A percentile compares a stretch with the other conserved stretches of the same genome.
phyloP scores from a whole-genome alignment of 2,113 vertebrate genomes.

The Herpailurus yagouaroundi region DNA sequence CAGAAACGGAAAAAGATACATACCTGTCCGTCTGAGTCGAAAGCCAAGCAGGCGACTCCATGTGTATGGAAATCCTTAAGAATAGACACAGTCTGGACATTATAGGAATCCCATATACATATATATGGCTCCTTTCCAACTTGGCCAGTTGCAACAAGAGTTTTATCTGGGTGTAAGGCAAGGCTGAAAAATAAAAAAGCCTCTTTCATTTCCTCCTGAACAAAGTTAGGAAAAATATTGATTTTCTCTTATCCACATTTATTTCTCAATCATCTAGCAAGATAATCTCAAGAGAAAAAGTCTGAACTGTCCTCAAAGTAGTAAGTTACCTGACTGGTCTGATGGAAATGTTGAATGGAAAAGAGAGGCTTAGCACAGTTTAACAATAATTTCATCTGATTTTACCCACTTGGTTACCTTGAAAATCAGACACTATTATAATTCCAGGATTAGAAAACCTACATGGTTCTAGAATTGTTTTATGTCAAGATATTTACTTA shows the following conservation, averaged over 20 bases:
- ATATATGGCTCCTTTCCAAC: constrained; percentile 97
- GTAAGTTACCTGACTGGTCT: not conserved
- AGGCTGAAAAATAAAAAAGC: constrained; percentile 88
- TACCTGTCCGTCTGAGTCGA: constrained; percentile 97
- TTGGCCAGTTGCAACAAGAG: constrained; percentile 96
- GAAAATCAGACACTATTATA: constrained; percentile 13
- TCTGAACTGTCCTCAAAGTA: not conserved
- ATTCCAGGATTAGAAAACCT: constrained; percentile 37
- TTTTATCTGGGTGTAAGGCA: constrained; percentile 96
- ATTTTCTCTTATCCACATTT: constrained; percentile 50
- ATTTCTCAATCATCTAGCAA: constrained; percentile 44
- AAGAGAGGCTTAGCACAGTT: not conserved
- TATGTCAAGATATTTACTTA: constrained; percentile 43
- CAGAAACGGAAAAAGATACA: constrained; percentile 71
- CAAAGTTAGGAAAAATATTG: constrained; percentile 28
- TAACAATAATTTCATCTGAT: not conserved
- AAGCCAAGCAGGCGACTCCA: constrained; percentile 95
- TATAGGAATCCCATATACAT: constrained; percentile 97
- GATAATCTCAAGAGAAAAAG: constrained; percentile 36
- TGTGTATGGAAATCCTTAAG: constrained; percentile 96
- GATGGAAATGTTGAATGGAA: constrained; percentile 24
- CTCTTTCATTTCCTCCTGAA: constrained; percentile 56
- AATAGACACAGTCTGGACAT: constrained; percentile 94
- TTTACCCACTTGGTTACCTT: constrained; percentile 42
- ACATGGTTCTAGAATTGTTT: not conserved